phyloP scores from a whole-genome alignment of 2,113 vertebrate species.

The Laticauda colubrina region DNA sequence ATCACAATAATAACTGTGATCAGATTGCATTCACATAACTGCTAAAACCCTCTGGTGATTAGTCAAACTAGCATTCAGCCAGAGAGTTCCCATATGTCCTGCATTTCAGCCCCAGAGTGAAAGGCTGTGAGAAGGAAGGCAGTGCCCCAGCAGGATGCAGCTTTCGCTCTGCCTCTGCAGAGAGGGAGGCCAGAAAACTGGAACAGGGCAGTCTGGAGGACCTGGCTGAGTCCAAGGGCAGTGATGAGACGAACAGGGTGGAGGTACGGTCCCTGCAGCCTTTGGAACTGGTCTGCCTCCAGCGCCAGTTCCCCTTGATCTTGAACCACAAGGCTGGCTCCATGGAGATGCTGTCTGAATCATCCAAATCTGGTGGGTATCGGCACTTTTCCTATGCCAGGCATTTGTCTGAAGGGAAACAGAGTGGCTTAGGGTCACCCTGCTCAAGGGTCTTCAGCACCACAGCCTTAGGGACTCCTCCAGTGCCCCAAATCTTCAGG shows the following conservation, averaged over 20 bases:
- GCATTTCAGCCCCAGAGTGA: slow-evolving; percentile 91
- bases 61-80: neutral
- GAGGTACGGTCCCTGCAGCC: slow-evolving; percentile 72
- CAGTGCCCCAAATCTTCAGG: slow-evolving; percentile 99
- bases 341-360: slow-evolving; percentile 98
- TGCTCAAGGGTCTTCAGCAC: slow-evolving; percentile 99
- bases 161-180: slow-evolving; percentile 91
- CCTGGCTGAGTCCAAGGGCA: slow-evolving; percentile 65
- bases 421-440: slow-evolving; percentile 97
- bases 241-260: slow-evolving; percentile 76
- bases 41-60: neutral
- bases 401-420: slow-evolving; percentile 93
- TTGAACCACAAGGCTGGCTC: slow-evolving; percentile 92
- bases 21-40: neutral
- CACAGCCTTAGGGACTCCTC: slow-evolving; percentile 97
- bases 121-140: slow-evolving; percentile 90
- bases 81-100: neutral
- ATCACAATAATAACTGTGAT: neutral
- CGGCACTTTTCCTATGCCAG: slow-evolving; percentile 92
- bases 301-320: slow-evolving; percentile 84
- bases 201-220: slow-evolving; percentile 89
- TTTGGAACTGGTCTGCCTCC: slow-evolving; percentile 77
- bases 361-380: slow-evolving; percentile 86
- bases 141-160: slow-evolving; percentile 88
- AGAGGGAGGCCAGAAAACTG: slow-evolving; percentile 88